Base-by-base conservation (phyloP, 2,888 invertebrate species). In the Rhingia rostrata region DNA sequence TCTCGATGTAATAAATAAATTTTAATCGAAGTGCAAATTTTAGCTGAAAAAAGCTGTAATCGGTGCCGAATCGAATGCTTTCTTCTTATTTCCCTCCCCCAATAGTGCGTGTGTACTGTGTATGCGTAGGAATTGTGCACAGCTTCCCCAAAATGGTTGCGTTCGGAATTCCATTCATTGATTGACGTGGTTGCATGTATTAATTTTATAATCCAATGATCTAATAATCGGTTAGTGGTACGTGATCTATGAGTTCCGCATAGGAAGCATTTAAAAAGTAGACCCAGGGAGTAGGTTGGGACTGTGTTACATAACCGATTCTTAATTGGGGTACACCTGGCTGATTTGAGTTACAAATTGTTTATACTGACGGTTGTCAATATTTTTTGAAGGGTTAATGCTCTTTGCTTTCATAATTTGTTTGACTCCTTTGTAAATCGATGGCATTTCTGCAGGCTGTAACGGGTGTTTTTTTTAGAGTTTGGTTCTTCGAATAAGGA, bases 151-250 rank as follows among this genome's bases (percentile, higher is more conserved):
- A 66, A 61, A 73, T 63, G 83, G 78, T n/a, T 39, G 7, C 51
- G 63, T 69, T 73, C 56, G 63, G 63, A 73, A 83, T 83, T 83
- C 74, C 79, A 64, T 83, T 78, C 72, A 72, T 33, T 54, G 51
- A 58, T 53, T 67, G 41, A 39, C 51, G 30, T 64, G 61, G 54
- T 77, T 43, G 70, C 35, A 6, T 43, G 69, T 51, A 75, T 69
- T 58, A 47, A 63, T 70, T 72, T 61, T n/a, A 43, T 56, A 45
- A 14, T 47, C 9, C 41, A 45, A 53, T 54, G 54, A 74, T 49
- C 53, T 47, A 54, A 39, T 54, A 64, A 66, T 73, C 61, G 73
- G 39, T 60, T 12, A 10, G n/a, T 37, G 32, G 35, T 78, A 82
- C 82, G 82, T 82, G 82, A 78, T 47, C 61, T 51, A 60, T 54